Conservation (phyloP, 1,140 invertebrate species). For the Hesperophylax magnus region DNA sequence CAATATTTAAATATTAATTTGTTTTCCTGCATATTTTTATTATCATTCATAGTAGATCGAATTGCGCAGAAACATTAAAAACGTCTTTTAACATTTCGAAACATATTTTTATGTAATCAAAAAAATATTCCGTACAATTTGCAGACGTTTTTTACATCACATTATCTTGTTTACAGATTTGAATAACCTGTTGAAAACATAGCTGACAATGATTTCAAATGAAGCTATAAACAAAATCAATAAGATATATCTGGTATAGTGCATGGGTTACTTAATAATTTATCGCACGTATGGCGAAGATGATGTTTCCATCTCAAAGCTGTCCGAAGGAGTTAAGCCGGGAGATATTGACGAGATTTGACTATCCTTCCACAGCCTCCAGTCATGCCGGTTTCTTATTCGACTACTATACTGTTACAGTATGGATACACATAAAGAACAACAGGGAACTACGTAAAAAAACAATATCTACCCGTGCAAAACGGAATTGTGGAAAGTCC, state of each 20-base stretch:
- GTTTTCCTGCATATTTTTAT: too few species aligned
- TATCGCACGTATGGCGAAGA: background rate
- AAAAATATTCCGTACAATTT: too few species aligned
- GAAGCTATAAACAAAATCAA: too few species aligned
- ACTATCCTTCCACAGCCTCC: background rate
- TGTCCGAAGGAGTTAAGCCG: constrained; percentile 1
- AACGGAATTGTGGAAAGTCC: background rate
- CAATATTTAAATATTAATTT: too few species aligned
- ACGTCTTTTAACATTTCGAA: too few species aligned
- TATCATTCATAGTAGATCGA: too few species aligned
- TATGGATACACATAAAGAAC: background rate
- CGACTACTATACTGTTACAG: background rate
- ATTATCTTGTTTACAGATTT: too few species aligned
- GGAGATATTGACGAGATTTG: background rate
- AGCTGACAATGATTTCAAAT: too few species aligned
- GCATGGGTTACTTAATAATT: background rate
- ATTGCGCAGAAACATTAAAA: too few species aligned
- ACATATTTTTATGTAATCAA: too few species aligned
- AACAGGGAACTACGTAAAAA: constrained; percentile 2
- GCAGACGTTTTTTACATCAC: too few species aligned
- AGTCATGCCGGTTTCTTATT: background rate
- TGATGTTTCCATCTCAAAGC: background rate
- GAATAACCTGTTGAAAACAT: too few species aligned
- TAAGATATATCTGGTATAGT: background rate
- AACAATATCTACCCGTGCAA: background rate